These are phyloP conservation scores for Drosophila melanica DNA, from an alignment of 1,140 invertebrate genomes.

Conservation along the genomic window DNA sequence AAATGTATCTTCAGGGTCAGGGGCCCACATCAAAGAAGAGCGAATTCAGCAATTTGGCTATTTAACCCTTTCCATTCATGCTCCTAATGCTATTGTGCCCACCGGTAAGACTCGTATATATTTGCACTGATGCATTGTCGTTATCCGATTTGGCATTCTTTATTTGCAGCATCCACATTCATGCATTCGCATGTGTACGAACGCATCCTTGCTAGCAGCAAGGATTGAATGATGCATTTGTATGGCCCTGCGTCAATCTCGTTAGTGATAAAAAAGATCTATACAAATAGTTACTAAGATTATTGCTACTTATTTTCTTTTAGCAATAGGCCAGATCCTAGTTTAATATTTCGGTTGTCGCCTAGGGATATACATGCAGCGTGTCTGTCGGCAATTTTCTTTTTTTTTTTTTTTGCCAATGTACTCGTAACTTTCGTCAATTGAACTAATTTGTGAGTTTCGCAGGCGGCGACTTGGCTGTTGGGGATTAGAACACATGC, in stretches of 20 bases:
- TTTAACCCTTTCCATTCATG: constrained; percentile 60
- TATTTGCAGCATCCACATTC: constrained; percentile 6
- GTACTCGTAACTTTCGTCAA: not conserved
- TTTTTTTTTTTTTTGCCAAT: not conserved
- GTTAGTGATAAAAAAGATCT: constrained; percentile 32
- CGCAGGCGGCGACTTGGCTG: not conserved
- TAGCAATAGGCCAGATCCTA: not conserved
- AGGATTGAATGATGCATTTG: constrained; percentile 38
- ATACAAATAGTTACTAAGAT: constrained; percentile 20
- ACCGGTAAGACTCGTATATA: constrained; percentile 27
- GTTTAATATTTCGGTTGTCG: not conserved
- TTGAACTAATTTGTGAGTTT: not conserved
- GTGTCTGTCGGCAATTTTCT: not conserved
- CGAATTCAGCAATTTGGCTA: constrained; percentile 48
- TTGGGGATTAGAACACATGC: not conserved
- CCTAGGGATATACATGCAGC: not conserved
- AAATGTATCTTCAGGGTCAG: constrained; percentile 21
- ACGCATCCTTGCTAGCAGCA: constrained; percentile 33
- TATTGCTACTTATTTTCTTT: constrained; percentile 1
- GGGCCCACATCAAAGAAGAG: constrained; percentile 56
- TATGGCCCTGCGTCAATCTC: constrained; percentile 32
- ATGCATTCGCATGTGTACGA: not conserved
- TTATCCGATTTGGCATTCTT: constrained; percentile 68
- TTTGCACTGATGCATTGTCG: constrained; percentile 62
- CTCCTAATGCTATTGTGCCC: constrained; percentile 60